These are phyloP conservation scores for Halocynthia roretzi DNA, from an alignment of 23 tunicate genomes.

Conservation along the genomic window DNA sequence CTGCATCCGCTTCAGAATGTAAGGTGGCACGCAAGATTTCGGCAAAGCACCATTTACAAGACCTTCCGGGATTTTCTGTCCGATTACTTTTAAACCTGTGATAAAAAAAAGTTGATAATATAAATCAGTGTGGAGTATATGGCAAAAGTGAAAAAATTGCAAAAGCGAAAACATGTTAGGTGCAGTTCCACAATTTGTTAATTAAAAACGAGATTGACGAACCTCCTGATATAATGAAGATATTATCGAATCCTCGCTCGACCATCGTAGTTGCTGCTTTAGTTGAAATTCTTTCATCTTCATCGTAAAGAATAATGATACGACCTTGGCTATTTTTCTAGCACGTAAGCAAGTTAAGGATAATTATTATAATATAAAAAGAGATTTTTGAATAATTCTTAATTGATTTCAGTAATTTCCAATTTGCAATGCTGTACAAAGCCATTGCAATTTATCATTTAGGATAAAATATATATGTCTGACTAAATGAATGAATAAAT, in stretches of 20 bases:
- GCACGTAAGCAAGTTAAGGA: background rate
- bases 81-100: conserved; percentile 78
- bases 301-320: conserved; percentile 88
- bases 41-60: conserved; percentile 83
- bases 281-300: conserved; percentile 71
- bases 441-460: background rate
- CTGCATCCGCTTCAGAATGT: conserved; percentile 11
- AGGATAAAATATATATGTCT: background rate
- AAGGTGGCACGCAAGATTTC: conserved; percentile 34
- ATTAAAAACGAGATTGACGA: background rate
- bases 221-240: conserved; percentile 94
- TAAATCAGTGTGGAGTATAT: no score
- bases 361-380: background rate
- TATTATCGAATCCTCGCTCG: conserved; percentile 94
- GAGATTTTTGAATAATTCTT: background rate
- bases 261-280: conserved; percentile 96
- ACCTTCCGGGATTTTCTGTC: conserved; percentile 88
- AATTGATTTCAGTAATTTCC: background rate
- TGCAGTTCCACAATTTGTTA: no score
- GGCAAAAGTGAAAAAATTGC: no score
- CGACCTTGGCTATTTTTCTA: conserved; percentile 77
- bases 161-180: no score
- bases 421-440: background rate
- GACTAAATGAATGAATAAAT: background rate
- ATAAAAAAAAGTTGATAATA: background rate